phyloP scores from a whole-genome alignment of 2,888 invertebrate species.

The Campoplex capitator region DNA sequence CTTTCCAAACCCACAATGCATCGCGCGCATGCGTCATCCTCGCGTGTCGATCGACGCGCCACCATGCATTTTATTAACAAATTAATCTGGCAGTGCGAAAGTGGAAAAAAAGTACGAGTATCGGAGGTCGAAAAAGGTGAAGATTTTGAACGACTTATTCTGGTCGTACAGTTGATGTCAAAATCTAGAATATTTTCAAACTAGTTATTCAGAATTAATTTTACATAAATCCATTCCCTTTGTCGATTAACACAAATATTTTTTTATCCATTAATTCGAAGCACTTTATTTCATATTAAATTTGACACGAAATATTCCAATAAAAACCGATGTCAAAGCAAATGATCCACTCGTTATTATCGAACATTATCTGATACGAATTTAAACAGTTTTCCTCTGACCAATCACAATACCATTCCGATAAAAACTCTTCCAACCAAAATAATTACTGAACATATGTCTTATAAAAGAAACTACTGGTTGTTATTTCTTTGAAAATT shows the following conservation, averaged over 20 bases:
- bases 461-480: neutral
- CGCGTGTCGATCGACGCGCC: constrained; percentile 53
- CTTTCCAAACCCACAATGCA: neutral
- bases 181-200: neutral
- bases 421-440: no score
- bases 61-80: neutral
- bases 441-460: no score
- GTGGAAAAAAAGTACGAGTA: neutral
- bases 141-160: neutral
- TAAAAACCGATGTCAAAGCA: neutral
- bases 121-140: neutral
- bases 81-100: neutral
- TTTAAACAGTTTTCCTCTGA: neutral
- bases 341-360: neutral
- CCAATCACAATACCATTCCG: no score
- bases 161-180: neutral
- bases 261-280: neutral
- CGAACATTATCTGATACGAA: neutral
- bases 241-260: neutral
- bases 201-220: neutral
- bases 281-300: neutral
- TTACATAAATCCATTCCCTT: neutral
- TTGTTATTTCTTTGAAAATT: neutral
- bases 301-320: neutral
- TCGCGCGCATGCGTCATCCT: constrained; percentile 23